Evolutionary conservation across 2,888 invertebrate genomes (phyloP).

Genomic region (Neoaliturus tenellus): DNA sequence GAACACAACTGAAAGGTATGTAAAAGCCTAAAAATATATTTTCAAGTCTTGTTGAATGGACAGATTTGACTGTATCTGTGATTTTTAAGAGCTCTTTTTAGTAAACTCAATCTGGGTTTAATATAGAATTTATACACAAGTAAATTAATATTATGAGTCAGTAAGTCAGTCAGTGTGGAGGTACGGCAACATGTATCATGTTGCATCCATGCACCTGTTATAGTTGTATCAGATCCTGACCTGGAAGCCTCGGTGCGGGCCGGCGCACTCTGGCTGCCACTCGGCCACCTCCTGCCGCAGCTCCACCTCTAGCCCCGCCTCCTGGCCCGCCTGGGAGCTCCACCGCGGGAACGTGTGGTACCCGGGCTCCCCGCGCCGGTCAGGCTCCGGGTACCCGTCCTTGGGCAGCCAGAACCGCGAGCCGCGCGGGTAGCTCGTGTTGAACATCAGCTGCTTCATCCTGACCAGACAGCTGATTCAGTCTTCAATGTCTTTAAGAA

Average conservation of each 20-base stretch:
- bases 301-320: background rate
- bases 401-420: conserved; percentile 11
- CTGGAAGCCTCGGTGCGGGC: conserved; percentile 14
- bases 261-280: background rate
- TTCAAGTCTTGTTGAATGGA: no score
- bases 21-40: no score
- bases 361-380: background rate
- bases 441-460: background rate
- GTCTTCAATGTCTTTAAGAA: no score
- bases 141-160: no score
- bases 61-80: no score
- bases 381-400: background rate
- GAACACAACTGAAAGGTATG: no score
- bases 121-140: no score
- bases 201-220: no score
- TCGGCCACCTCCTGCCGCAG: background rate
- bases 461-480: background rate
- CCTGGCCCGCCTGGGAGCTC: background rate
- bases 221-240: background rate
- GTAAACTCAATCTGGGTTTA: no score
- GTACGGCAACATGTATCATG: no score
- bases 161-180: no score
- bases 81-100: no score
- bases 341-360: background rate
- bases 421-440: background rate